Conservation (phyloP, 2,113 vertebrate genomes). For the Pholis gunnellus region DNA sequence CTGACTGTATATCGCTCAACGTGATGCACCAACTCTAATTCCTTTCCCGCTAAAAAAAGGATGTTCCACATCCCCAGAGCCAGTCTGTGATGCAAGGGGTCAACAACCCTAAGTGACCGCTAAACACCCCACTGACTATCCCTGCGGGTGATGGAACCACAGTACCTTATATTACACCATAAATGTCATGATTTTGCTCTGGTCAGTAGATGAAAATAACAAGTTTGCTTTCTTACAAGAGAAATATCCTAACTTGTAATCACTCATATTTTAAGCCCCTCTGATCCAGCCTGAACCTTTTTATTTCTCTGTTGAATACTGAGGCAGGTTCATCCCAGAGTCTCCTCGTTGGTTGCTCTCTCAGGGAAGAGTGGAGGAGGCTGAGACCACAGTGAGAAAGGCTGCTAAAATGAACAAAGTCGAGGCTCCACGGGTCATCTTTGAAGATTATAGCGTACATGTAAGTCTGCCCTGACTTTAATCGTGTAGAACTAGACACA, state of each 20-base stretch:
- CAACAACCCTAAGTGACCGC: too few relatives aligned
- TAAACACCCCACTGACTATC: too few relatives aligned
- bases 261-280: background rate
- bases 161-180: background rate
- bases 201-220: background rate
- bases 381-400: constrained; percentile 85
- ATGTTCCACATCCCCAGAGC: too few relatives aligned
- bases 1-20: too few relatives aligned
- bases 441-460: constrained; percentile 80
- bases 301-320: background rate
- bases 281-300: background rate
- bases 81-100: too few relatives aligned
- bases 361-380: constrained; percentile 87
- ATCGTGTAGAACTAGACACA: background rate
- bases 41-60: too few relatives aligned
- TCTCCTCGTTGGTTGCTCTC: constrained; percentile 91
- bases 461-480: background rate
- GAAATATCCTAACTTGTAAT: background rate
- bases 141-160: too few relatives aligned
- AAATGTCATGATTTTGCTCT: background rate
- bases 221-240: background rate
- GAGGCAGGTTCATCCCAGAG: constrained; percentile 89
- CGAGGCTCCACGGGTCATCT: constrained; percentile 83
- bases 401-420: constrained; percentile 87
- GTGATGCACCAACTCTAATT: too few relatives aligned